phyloP scores from a whole-genome alignment of 2,797 vertebrate genomes.

The Syngnathus acus region DNA sequence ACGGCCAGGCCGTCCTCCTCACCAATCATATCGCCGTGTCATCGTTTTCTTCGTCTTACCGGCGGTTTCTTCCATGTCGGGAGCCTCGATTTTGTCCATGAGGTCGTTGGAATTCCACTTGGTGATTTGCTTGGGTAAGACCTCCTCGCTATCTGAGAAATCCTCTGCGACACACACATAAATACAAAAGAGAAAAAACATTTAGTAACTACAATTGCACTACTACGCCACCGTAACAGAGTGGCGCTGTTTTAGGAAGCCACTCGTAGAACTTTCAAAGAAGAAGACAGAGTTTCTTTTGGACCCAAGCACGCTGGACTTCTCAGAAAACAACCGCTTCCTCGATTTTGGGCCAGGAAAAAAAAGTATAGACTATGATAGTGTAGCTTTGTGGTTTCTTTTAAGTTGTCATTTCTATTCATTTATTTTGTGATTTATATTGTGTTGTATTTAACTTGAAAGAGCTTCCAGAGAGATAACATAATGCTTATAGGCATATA shows the following conservation, averaged over 20 bases:
- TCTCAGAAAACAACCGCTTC: too few relatives aligned
- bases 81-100: slow-evolving; percentile 89
- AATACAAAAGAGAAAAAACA: not conserved
- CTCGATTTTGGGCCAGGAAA: too few relatives aligned
- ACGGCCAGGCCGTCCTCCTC: not conserved
- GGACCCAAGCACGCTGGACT: too few relatives aligned
- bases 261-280: not conserved
- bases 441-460: not conserved
- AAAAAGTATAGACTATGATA: too few relatives aligned
- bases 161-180: slow-evolving; percentile 72
- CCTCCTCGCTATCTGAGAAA: slow-evolving; percentile 82
- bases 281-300: not conserved
- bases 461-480: too few relatives aligned
- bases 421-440: not conserved
- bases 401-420: not conserved
- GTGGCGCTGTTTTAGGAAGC: too few relatives aligned
- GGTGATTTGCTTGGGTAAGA: slow-evolving; percentile 85
- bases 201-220: not conserved
- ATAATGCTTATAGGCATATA: too few relatives aligned
- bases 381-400: too few relatives aligned
- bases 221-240: not conserved
- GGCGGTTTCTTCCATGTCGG: slow-evolving; percentile 74
- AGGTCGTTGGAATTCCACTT: slow-evolving; percentile 95
- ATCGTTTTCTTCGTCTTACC: slow-evolving; percentile 60
- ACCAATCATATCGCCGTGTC: not conserved